phyloP scores from a whole-genome alignment of 2,888 invertebrate species.

The Bugula neritina region DNA sequence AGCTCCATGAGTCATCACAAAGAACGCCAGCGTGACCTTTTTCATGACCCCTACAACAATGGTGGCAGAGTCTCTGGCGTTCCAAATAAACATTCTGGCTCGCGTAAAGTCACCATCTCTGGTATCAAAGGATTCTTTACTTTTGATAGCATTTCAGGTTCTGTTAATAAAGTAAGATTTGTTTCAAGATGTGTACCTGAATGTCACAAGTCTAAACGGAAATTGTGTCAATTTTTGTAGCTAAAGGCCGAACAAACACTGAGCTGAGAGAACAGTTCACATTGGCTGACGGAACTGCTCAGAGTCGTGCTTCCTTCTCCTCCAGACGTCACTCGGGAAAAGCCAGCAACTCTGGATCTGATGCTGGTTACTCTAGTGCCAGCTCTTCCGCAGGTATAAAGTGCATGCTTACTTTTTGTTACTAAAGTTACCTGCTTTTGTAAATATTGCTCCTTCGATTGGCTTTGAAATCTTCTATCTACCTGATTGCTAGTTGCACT shows the following conservation, averaged over 20 bases:
- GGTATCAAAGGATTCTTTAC: background rate
- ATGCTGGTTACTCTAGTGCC: slow-evolving; percentile 22
- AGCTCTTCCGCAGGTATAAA: slow-evolving; percentile 13
- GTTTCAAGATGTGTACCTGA: too few relatives aligned
- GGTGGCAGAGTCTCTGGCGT: too few relatives aligned
- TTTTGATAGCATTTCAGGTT: background rate
- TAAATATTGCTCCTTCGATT: too few relatives aligned
- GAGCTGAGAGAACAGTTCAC: slow-evolving; percentile 46
- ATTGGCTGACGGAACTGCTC: slow-evolving; percentile 13
- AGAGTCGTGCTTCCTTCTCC: slow-evolving; percentile 21
- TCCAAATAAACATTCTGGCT: too few relatives aligned
- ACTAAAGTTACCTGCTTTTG: too few relatives aligned
- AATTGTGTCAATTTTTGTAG: slow-evolving; percentile 36
- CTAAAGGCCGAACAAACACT: slow-evolving; percentile 46
- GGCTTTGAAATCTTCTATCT: background rate
- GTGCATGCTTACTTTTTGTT: too few relatives aligned
- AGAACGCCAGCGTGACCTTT: background rate
- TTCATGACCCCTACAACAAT: background rate
- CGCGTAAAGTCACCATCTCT: background rate
- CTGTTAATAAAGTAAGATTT: too few relatives aligned
- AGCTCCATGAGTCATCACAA: background rate
- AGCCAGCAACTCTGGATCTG: slow-evolving; percentile 14
- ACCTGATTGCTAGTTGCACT: background rate
- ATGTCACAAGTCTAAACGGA: too few relatives aligned
- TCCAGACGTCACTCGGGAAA: background rate